A percentile compares a stretch with the other conserved stretches of the same genome.
These are phyloP conservation scores for Oceanodroma leucorhoa DNA, from an alignment of 2,797 vertebrate species.

Conservation along the genomic window DNA sequence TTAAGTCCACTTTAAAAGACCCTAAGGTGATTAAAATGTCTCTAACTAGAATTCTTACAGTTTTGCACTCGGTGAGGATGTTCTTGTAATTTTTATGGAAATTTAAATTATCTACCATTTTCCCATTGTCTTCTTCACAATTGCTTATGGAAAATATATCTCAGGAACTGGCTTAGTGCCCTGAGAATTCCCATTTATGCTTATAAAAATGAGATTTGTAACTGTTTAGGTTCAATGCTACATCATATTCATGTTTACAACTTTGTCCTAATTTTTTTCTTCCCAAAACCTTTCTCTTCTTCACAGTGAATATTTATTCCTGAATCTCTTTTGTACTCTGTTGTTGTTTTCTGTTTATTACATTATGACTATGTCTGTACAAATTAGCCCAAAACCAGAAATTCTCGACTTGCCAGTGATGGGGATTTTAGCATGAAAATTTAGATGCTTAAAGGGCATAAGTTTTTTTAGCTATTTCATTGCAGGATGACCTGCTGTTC, in stretches of 20 bases:
- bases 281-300: not conserved
- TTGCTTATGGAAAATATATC: slow-evolving; percentile 8
- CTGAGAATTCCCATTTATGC: not conserved
- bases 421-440: not conserved
- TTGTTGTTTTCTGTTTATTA: not conserved
- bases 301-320: not conserved
- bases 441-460: not conserved
- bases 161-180: not conserved
- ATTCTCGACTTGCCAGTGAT: not conserved
- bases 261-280: not conserved
- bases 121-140: not conserved
- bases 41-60: not conserved
- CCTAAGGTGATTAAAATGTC: not conserved
- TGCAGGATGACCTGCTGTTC: not conserved
- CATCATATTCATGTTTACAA: not conserved
- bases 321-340: not conserved
- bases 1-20: slow-evolving; percentile 1
- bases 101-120: not conserved
- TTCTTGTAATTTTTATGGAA: not conserved
- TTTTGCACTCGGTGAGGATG: not conserved
- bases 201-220: not conserved
- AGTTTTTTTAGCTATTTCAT: not conserved
- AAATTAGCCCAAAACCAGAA: not conserved
- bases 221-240: not conserved
- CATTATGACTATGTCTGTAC: not conserved